Evolutionary conservation across 2,113 vertebrate genomes (phyloP).

Genomic region (Dermatemys mawii): DNA sequence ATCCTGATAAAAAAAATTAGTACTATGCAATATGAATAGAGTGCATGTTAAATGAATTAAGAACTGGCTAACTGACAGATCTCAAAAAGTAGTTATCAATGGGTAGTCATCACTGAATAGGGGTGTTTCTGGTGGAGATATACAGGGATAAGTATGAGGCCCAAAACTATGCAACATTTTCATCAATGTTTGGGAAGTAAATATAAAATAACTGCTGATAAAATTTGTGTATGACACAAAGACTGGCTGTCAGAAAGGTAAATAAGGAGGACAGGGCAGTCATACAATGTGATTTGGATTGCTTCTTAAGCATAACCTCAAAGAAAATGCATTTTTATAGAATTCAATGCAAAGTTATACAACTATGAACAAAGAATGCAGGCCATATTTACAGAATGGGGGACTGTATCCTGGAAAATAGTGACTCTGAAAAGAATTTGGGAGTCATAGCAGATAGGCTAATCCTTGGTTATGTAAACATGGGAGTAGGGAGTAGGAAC

Average conservation of each 20-base stretch:
- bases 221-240: too few relatives aligned
- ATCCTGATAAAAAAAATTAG: neutral
- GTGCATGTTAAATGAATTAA: neutral
- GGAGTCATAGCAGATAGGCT: neutral
- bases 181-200: too few relatives aligned
- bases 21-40: neutral
- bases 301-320: neutral
- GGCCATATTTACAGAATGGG: neutral
- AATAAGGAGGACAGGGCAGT: too few relatives aligned
- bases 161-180: too few relatives aligned
- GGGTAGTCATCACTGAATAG: neutral
- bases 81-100: neutral
- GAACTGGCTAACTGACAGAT: neutral
- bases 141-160: too few relatives aligned
- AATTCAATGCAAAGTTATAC: neutral
- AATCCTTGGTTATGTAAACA: neutral
- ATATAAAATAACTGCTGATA: too few relatives aligned
- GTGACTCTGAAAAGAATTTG: neutral
- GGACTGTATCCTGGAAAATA: neutral
- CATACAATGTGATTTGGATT: neutral
- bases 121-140: neutral
- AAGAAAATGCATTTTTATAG: neutral
- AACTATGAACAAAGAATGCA: neutral
- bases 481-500: neutral
- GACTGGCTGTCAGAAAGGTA: too few relatives aligned